Evolutionary conservation across 2,113 vertebrate genomes (phyloP).

Genomic region (Lamprotornis superbus): DNA sequence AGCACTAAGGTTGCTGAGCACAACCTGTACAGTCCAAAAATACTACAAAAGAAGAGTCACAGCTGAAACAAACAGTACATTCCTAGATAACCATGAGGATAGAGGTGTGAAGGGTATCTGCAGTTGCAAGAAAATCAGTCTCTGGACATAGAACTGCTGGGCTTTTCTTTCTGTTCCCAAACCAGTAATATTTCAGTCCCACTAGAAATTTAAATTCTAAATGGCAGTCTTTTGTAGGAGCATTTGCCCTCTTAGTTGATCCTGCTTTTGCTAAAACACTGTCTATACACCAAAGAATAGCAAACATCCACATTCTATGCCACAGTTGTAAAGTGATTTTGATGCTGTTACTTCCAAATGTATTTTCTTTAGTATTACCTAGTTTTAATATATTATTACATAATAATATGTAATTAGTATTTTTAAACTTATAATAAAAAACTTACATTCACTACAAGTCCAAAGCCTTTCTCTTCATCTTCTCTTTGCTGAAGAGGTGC

Average conservation of each 20-base stretch:
- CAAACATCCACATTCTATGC: background rate
- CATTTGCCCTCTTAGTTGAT: background rate
- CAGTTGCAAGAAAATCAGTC: background rate
- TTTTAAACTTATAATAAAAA: background rate
- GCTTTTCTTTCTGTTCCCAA: background rate
- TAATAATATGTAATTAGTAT: background rate
- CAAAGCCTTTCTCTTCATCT: background rate
- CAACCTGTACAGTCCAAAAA: background rate
- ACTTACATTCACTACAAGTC: background rate
- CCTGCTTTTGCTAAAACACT: background rate
- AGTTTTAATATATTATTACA: background rate
- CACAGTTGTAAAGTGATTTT: background rate
- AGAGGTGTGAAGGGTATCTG: background rate
- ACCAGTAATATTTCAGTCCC: background rate
- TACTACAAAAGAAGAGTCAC: background rate
- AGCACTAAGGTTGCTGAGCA: background rate
- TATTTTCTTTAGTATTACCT: background rate
- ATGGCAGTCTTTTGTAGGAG: background rate
- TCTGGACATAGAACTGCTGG: background rate
- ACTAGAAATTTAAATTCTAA: background rate
- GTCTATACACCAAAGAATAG: background rate
- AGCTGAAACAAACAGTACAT: background rate
- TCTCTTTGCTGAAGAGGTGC: background rate
- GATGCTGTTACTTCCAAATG: rapidly evolving
- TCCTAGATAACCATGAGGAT: background rate